Conservation (phyloP, 2,113 vertebrate species). For the Silurus asotus region DNA sequence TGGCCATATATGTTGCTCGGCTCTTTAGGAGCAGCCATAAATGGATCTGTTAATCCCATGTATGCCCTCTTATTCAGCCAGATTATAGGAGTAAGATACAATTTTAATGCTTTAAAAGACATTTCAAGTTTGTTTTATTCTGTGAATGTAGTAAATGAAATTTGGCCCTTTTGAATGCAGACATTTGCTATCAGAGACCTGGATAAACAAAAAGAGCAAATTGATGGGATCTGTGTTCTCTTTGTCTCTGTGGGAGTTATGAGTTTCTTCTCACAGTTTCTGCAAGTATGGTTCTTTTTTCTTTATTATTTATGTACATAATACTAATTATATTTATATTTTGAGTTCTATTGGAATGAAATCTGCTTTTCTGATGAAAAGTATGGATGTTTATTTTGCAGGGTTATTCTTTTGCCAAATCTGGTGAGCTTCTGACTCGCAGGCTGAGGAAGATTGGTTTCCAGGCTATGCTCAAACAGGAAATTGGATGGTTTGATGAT, state of each 20-base stretch:
- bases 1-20: slow-evolving; percentile 79
- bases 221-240: slow-evolving; percentile 69
- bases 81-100: slow-evolving; percentile 70
- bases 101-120: neutral
- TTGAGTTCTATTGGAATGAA: neutral
- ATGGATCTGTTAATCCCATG: slow-evolving; percentile 70
- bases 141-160: neutral
- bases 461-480: slow-evolving; percentile 74
- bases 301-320: neutral
- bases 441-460: slow-evolving; percentile 74
- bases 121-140: neutral
- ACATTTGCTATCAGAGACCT: slow-evolving; percentile 70
- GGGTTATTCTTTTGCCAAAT: slow-evolving; percentile 75
- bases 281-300: slow-evolving; percentile 66
- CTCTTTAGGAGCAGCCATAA: slow-evolving; percentile 70
- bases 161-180: slow-evolving; percentile 54
- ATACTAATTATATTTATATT: neutral
- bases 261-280: slow-evolving; percentile 73
- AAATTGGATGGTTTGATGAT: slow-evolving; percentile 77
- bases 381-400: slow-evolving; percentile 49
- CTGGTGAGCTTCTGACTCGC: slow-evolving; percentile 75
- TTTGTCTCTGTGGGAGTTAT: slow-evolving; percentile 69
- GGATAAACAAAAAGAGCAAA: slow-evolving; percentile 63
- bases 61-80: slow-evolving; percentile 76
- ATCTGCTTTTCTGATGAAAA: neutral